These are phyloP conservation scores for Axea sp. DNA, from an alignment of 2,888 invertebrate species.

Conservation along the genomic window DNA sequence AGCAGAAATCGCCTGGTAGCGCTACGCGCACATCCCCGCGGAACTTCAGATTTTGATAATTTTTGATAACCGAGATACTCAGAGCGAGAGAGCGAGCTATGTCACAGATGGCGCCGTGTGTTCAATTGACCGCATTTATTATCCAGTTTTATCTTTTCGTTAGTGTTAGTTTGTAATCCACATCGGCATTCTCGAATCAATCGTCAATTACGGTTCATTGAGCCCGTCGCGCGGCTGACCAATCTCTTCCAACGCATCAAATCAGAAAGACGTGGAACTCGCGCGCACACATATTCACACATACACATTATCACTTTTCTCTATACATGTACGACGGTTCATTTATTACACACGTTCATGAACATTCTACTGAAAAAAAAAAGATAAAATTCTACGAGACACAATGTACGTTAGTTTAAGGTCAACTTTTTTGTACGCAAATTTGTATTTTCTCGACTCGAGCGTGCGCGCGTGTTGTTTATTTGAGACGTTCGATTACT, in stretches of 20 bases:
- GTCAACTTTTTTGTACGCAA: conserved; percentile 53
- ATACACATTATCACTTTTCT: conserved; percentile 12
- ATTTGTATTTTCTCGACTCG: conserved; percentile 48
- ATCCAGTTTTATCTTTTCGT: conserved; percentile 20
- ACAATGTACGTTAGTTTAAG: conserved; percentile 53
- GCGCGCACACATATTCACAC: conserved; percentile 34
- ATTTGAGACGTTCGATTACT: conserved; percentile 49
- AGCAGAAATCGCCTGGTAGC: conserved; percentile 17
- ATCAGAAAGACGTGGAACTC: conserved; percentile 30
- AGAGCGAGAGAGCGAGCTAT: conserved; percentile 28
- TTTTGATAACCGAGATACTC: conserved; percentile 38
- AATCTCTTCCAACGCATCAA: conserved; percentile 53
- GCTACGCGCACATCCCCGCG: conserved; percentile 24
- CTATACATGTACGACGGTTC: not conserved
- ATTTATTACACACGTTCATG: conserved; percentile 4
- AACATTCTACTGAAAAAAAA: not conserved
- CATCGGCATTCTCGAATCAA: conserved; percentile 19
- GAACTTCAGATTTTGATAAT: conserved; percentile 41
- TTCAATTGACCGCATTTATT: conserved; percentile 49
- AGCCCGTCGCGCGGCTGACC: conserved; percentile 32
- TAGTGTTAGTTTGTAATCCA: conserved; percentile 23
- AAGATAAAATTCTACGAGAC: conserved; percentile 12
- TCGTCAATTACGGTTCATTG: conserved; percentile 46
- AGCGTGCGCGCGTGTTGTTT: conserved; percentile 48
- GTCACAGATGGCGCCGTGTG: conserved; percentile 38